A percentile compares a stretch with the other conserved stretches of the same genome.
Conservation (phyloP, 1,140 invertebrate species). For the Pseudomyrmex gracilis region DNA sequence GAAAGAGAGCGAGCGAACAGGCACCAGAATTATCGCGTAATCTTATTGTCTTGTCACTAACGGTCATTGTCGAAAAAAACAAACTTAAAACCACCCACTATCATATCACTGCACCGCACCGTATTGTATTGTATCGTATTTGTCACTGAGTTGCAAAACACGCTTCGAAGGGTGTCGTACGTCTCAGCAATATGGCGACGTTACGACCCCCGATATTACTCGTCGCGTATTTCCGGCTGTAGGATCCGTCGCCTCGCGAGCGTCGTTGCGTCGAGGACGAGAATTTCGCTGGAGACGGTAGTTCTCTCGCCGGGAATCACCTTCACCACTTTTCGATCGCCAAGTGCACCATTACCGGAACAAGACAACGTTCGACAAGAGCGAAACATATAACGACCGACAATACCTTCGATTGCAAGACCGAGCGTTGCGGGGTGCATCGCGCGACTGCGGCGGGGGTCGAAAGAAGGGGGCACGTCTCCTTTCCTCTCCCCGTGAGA, state of each 20-base stretch:
- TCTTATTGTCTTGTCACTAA: slow-evolving; percentile 40
- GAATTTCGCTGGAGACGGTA: slow-evolving; percentile 1
- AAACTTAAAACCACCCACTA: slow-evolving; percentile 14
- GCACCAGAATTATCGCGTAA: slow-evolving; percentile 39
- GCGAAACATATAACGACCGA: slow-evolving; percentile 62
- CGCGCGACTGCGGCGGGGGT: slow-evolving; percentile 80
- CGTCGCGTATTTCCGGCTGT: background rate
- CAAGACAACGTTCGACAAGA: slow-evolving; percentile 51
- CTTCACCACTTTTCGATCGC: slow-evolving; percentile 6
- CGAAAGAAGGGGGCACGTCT: slow-evolving; percentile 71
- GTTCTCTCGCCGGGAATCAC: slow-evolving; percentile 37
- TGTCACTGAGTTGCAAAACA: background rate
- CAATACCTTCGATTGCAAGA: slow-evolving; percentile 67
- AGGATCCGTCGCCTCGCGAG: background rate
- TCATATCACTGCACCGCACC: slow-evolving; percentile 22
- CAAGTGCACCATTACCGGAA: slow-evolving; percentile 49
- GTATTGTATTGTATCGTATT: slow-evolving; percentile 4
- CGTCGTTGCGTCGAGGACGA: slow-evolving; percentile 25
- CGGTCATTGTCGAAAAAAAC: slow-evolving; percentile 58
- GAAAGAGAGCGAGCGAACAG: slow-evolving; percentile 24
- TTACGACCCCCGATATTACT: slow-evolving; percentile 20
- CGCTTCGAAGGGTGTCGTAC: slow-evolving; percentile 14
- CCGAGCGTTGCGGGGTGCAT: slow-evolving; percentile 81
- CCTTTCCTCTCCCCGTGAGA: slow-evolving; percentile 50
- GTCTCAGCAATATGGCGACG: slow-evolving; percentile 26